Conservation (phyloP, 2,888 invertebrate genomes). For the Scaptomyza reducta region DNA sequence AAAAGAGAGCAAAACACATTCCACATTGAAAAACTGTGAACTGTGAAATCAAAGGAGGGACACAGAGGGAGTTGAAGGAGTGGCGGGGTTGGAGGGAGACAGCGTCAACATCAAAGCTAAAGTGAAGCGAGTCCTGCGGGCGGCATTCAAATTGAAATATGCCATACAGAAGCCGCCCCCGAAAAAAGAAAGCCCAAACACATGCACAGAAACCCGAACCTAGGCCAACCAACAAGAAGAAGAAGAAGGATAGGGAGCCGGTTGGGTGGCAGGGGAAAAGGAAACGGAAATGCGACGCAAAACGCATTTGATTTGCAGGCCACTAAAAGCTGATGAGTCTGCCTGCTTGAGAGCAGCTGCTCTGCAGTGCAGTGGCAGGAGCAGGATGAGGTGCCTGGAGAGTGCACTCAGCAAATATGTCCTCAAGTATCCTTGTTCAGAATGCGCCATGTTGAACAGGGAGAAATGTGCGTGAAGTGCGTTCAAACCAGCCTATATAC, state of each 20-base stretch:
- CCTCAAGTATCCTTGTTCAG: constrained; percentile 51
- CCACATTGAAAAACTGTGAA: constrained; percentile 35
- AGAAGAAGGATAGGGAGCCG: not conserved
- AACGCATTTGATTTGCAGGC: constrained; percentile 72
- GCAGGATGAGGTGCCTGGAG: not conserved
- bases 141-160: constrained; percentile 71
- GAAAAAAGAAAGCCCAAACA: constrained; percentile 4
- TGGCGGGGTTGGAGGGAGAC: not conserved
- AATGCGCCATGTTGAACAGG: constrained; percentile 8
- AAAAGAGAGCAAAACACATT: constrained; percentile 23
- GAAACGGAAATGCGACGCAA: constrained; percentile 57
- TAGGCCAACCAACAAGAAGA: constrained; percentile 61
- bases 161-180: constrained; percentile 33
- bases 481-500: not conserved
- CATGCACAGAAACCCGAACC: constrained; percentile 46
- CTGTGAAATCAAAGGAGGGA: constrained; percentile 17
- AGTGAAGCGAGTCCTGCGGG: constrained; percentile 71
- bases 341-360: constrained; percentile 1
- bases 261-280: constrained; percentile 5
- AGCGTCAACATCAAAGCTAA: constrained; percentile 66
- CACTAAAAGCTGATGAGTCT: constrained; percentile 36
- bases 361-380: not conserved
- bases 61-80: not conserved
- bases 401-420: constrained; percentile 73
- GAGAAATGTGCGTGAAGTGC: not conserved